Base-by-base conservation (phyloP, 2,797 vertebrate species). In the Onychomys arenicola region DNA sequence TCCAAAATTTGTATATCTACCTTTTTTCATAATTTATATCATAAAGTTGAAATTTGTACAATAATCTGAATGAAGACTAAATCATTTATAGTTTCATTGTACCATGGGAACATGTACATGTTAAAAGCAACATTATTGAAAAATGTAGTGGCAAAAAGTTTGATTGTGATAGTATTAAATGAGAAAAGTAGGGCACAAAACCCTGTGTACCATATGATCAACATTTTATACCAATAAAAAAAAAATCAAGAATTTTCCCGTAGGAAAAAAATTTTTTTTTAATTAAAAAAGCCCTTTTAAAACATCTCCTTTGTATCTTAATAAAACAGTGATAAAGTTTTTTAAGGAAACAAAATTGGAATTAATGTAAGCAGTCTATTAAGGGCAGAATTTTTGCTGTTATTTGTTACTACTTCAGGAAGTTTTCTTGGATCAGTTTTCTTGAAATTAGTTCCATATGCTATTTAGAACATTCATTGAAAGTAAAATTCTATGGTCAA, bases 401-500 rank as follows among this genome's bases (percentile, higher is more conserved):
- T 55, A 14, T 67, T 27, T 16, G 5, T 71, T 63, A 40, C 11
- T 82, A 40, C 37, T n/a, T 0, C 16, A 67, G 21, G 52, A 82
- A 77, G 86, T 49, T 25, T 81, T 55, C 23, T 82, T 77, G 81
- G 23, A 55, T 78, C 40, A 57, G 40, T 90, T 67, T 84, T 73
- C 78, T 43, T 87, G 43, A 78, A 95, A 92, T 78, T 90, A 25
- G 55, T 89, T 89, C 57, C 77, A 52, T 21, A 27, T 65, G 83
- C 61, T 96, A 57, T 86, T 71, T 76, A 37, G 46, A 87, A 27
- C 63, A 37, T 49, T 78, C n/a, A 77, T 7, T 96, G 61, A 83
- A 83, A 89, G 90, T 63, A 69, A 83, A 96, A 83, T 94, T 78
- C 91, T 94, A 75, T 80, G 87, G 61, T 93, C 92, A 93, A 75